Evolutionary conservation across 2,113 vertebrate genomes (phyloP).

Genomic region (Daubentonia madagascariensis): DNA sequence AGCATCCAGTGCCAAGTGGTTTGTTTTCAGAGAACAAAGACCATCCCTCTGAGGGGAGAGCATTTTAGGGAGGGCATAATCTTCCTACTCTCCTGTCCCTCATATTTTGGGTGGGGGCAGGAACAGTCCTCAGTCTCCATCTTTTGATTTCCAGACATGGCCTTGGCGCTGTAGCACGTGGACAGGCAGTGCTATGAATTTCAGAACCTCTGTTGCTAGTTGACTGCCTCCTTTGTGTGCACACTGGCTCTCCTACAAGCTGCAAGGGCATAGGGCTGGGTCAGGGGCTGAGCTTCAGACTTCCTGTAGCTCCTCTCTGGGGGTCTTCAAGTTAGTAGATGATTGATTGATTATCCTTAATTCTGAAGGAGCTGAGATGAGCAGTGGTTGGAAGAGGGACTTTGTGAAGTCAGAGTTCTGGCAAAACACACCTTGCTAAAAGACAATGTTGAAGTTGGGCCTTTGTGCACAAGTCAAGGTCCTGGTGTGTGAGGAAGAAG

Average conservation of each 20-base stretch:
- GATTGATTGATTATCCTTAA: not conserved
- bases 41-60: not conserved
- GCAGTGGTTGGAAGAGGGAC: not conserved
- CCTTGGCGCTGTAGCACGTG: not conserved
- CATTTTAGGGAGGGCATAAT: not conserved
- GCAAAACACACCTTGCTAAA: not conserved
- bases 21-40: slow-evolving; percentile 4
- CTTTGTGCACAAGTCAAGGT: not conserved
- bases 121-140: not conserved
- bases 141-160: not conserved
- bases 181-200: not conserved
- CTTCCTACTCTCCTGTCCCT: not conserved
- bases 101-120: not conserved
- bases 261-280: not conserved
- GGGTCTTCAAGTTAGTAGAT: not conserved
- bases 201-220: not conserved
- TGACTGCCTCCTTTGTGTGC: not conserved
- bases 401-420: not conserved
- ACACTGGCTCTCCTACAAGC: not conserved
- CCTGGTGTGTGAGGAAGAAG: not conserved
- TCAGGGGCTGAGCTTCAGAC: not conserved
- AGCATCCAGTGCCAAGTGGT: not conserved
- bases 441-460: not conserved
- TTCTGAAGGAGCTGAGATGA: not conserved
- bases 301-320: not conserved